phyloP scores from a whole-genome alignment of 2,888 invertebrate genomes.

The Clitarchus hookeri region DNA sequence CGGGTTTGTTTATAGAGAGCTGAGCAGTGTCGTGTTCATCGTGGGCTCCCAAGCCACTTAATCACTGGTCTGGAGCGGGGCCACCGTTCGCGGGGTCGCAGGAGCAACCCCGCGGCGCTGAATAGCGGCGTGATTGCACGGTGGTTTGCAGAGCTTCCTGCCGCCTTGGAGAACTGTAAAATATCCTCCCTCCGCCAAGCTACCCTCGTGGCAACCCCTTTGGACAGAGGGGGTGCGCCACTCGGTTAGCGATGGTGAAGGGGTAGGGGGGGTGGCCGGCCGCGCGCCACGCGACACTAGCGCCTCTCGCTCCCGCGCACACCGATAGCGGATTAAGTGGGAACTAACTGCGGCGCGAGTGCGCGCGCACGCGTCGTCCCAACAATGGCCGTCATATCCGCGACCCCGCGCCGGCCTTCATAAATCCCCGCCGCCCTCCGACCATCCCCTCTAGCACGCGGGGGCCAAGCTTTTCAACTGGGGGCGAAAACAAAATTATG shows the following conservation, averaged over 20 bases:
- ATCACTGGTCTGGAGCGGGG: no score
- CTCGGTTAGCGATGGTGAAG: neutral
- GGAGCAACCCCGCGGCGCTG: no score
- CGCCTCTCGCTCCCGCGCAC: conserved; percentile 37
- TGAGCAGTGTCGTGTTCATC: no score
- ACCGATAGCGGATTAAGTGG: conserved; percentile 42
- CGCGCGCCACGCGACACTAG: conserved; percentile 27
- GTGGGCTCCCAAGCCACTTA: no score
- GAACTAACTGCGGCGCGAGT: conserved; percentile 33
- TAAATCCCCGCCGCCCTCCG: neutral
- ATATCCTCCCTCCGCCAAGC: no score
- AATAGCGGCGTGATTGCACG: neutral
- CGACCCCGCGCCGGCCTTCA: neutral
- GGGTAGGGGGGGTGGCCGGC: neutral
- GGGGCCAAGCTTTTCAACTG: no score
- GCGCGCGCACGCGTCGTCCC: conserved; percentile 31
- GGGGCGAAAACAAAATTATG: conserved; percentile 14
- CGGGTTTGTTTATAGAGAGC: no score
- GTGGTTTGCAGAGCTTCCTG: neutral
- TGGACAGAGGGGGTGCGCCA: no score
- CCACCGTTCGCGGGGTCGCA: no score
- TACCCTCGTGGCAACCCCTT: no score
- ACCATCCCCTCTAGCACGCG: no score
- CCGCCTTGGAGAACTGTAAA: no score
- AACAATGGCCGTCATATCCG: neutral